Evolutionary conservation across 2,113 vertebrate species (phyloP).

Genomic region (Perca fluviatilis): DNA sequence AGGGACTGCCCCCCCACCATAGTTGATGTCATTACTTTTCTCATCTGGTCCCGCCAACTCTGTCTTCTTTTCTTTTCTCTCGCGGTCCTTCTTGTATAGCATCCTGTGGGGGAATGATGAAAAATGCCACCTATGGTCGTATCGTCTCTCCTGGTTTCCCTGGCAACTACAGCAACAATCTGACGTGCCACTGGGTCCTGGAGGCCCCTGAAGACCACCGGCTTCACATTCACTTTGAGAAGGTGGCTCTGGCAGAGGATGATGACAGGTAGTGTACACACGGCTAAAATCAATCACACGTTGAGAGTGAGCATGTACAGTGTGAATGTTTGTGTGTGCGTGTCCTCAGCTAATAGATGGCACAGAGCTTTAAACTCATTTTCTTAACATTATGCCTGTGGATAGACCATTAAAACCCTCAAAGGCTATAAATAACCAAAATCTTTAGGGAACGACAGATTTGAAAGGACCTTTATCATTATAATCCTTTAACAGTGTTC

Average conservation of each 20-base stretch:
- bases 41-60: slow-evolving; percentile 50
- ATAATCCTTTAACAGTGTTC: slow-evolving; percentile 67
- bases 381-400: slow-evolving; percentile 45
- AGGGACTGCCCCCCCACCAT: slow-evolving; percentile 41
- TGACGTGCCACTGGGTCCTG: slow-evolving; percentile 97
- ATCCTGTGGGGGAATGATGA: slow-evolving; percentile 91
- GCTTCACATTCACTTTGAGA: slow-evolving; percentile 97
- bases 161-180: slow-evolving; percentile 98
- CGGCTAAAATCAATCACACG: slow-evolving; percentile 8
- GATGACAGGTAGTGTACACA: slow-evolving; percentile 91
- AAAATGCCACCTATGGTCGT: slow-evolving; percentile 92
- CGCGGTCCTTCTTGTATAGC: slow-evolving; percentile 77
- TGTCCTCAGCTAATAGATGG: slow-evolving; percentile 39
- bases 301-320: not conserved
- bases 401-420: slow-evolving; percentile 41
- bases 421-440: slow-evolving; percentile 59
- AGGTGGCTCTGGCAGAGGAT: slow-evolving; percentile 96
- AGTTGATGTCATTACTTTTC: slow-evolving; percentile 60
- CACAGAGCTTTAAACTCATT: slow-evolving; percentile 43
- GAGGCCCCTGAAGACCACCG: slow-evolving; percentile 90
- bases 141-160: slow-evolving; percentile 95
- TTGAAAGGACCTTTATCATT: slow-evolving; percentile 68
- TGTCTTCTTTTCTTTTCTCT: slow-evolving; percentile 35
- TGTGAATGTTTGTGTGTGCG: not conserved
- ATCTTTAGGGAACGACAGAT: slow-evolving; percentile 62